Conservation (phyloP, 1,140 invertebrate species). For the Micrasema longulum region DNA sequence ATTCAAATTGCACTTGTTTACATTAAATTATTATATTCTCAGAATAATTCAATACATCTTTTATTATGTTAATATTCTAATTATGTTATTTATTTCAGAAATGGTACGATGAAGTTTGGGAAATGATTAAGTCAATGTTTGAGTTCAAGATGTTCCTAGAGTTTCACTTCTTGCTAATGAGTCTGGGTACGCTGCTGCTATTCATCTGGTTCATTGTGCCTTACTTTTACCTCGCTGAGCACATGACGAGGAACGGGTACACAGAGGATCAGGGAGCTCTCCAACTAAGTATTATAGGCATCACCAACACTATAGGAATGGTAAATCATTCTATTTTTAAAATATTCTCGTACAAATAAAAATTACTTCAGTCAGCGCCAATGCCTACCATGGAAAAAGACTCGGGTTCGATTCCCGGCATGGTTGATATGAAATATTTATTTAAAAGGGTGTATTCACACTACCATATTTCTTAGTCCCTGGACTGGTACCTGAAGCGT, state of each 20-base stretch:
- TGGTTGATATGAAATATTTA: too few relatives aligned
- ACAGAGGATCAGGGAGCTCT: constrained; percentile 79
- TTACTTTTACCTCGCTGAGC: constrained; percentile 88
- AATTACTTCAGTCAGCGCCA: constrained; percentile 45
- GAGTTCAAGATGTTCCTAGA: constrained; percentile 86
- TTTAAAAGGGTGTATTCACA: too few relatives aligned
- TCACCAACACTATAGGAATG: constrained; percentile 91
- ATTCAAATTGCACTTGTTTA: constrained; percentile 40
- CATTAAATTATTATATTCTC: too few relatives aligned
- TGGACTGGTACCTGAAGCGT: too few relatives aligned
- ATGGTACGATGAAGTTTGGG: constrained; percentile 80
- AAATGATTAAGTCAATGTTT: constrained; percentile 78
- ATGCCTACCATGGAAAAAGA: too few relatives aligned
- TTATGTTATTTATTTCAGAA: constrained; percentile 72
- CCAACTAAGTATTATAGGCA: constrained; percentile 84
- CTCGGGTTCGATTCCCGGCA: too few relatives aligned
- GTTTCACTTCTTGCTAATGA: constrained; percentile 83
- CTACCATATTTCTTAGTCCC: too few relatives aligned
- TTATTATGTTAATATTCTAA: too few relatives aligned
- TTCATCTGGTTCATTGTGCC: constrained; percentile 93
- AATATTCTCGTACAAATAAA: too few relatives aligned
- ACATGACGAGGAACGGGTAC: constrained; percentile 73
- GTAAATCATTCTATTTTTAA: too few relatives aligned
- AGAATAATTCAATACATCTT: too few relatives aligned
- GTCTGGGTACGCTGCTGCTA: constrained; percentile 84